These are phyloP conservation scores for Cossypha caffra DNA, from an alignment of 2,797 vertebrate species.

Conservation along the genomic window DNA sequence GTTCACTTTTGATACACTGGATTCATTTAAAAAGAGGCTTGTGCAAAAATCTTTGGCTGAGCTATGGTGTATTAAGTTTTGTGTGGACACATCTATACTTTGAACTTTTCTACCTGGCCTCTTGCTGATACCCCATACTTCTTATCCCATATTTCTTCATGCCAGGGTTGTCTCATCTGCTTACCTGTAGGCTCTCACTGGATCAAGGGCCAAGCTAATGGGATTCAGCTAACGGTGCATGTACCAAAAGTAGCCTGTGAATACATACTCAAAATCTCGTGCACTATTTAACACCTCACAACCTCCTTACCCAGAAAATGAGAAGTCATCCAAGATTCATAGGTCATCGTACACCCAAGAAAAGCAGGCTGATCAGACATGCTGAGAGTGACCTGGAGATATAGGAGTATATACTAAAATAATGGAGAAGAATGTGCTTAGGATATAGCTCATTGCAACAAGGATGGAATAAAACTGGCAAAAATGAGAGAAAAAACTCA, in stretches of 20 bases:
- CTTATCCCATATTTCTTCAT: not conserved
- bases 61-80: not conserved
- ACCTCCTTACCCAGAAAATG: not conserved
- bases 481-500: not conserved
- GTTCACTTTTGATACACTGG: slow-evolving; percentile 1
- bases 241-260: not conserved
- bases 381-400: not conserved
- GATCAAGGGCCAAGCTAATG: not conserved
- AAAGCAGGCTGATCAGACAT: not conserved
- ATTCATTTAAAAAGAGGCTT: slow-evolving; percentile 2
- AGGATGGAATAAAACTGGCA: not conserved
- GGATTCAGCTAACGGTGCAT: not conserved
- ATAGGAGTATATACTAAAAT: not conserved
- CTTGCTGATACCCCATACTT: not conserved
- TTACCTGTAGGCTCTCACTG: not conserved
- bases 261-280: not conserved
- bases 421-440: not conserved
- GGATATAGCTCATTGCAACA: not conserved
- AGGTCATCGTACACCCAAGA: not conserved
- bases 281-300: not conserved
- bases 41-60: not conserved
- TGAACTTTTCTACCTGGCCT: slow-evolving; percentile 3
- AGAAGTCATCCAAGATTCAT: not conserved
- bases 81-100: not conserved
- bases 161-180: not conserved